Evolutionary conservation across 30 jellyfish, hydroid and myxozoan species (phyloP).

Genomic region (Turritopsis rubra): DNA sequence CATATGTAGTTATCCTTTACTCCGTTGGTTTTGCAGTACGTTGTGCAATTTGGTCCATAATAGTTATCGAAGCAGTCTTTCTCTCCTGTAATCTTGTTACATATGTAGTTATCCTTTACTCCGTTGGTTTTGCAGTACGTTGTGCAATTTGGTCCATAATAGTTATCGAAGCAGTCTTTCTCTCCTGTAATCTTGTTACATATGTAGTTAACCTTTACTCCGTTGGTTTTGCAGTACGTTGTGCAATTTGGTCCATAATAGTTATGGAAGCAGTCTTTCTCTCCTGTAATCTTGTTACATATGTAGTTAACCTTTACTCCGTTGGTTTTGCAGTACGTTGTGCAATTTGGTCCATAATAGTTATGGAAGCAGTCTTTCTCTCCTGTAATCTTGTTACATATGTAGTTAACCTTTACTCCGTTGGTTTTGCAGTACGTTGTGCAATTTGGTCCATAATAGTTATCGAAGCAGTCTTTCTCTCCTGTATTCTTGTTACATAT

Average conservation of each 20-base stretch:
- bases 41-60: not conserved
- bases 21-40: not conserved
- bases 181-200: not conserved
- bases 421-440: not conserved
- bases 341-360: not conserved
- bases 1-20: not conserved
- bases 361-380: not conserved
- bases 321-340: not conserved
- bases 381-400: not conserved
- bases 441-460: not conserved
- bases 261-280: not conserved
- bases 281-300: not conserved
- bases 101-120: not conserved
- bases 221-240: not conserved
- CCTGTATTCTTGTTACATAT: not conserved
- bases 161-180: constrained; percentile 3
- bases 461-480: not conserved
- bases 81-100: not conserved
- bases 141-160: not conserved
- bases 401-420: not conserved
- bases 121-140: not conserved
- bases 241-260: not conserved
- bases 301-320: not conserved
- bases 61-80: not conserved
- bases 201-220: not conserved